A percentile compares a stretch with the other conserved stretches of the same genome.
phyloP scores from a whole-genome alignment of 2,113 vertebrate species.

The Pogona vitticeps region DNA sequence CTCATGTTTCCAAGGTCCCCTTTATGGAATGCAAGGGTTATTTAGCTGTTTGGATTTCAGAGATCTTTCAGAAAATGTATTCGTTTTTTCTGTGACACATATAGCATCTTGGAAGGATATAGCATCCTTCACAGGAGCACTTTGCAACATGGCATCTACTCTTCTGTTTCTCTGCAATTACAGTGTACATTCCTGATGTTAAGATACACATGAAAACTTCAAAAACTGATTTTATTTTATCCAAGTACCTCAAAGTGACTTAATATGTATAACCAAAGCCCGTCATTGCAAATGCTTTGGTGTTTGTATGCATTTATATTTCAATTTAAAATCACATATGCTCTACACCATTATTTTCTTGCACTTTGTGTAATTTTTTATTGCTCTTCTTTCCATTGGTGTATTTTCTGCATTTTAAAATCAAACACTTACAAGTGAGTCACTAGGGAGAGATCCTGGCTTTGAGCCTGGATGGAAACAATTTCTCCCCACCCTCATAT shows the following conservation, averaged over 20 bases:
- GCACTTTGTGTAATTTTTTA: neutral
- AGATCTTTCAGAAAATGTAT: neutral
- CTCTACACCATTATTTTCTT: slow-evolving; percentile 7
- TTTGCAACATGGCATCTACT: neutral
- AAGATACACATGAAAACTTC: neutral
- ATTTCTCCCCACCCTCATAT: neutral
- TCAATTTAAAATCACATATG: slow-evolving; percentile 9
- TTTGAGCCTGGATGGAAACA: rapidly evolving
- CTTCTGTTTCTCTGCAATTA: neutral
- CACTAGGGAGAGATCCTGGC: neutral
- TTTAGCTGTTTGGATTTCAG: neutral
- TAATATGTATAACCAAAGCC: slow-evolving; percentile 13
- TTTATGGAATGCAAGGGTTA: neutral
- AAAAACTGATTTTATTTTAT: neutral
- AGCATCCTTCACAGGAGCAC: neutral
- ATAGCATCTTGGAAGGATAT: neutral
- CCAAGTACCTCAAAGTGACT: neutral
- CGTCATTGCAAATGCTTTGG: neutral
- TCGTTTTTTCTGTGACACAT: neutral
- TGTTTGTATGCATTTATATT: slow-evolving; percentile 16
- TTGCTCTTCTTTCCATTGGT: neutral
- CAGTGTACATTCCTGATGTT: neutral
- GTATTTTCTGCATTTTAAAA: slow-evolving; percentile 21
- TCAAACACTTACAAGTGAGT: neutral
- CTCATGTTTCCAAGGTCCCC: neutral